Base-by-base conservation (phyloP, 2,113 vertebrate genomes). In the Cinclus mexicanus region DNA sequence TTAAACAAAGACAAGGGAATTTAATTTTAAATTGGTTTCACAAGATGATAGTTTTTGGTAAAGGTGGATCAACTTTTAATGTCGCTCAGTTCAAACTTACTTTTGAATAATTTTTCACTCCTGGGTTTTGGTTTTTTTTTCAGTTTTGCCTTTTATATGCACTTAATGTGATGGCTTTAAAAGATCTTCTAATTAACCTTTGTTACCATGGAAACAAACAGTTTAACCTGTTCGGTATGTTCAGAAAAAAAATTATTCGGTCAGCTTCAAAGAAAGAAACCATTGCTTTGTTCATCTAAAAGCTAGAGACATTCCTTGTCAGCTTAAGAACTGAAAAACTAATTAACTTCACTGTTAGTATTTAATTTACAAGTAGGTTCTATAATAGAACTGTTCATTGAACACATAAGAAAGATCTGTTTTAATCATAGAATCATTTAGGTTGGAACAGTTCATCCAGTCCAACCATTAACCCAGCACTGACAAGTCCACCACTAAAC, bases 121-220 rank as follows among this genome's bases (percentile, higher is more conserved):
- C 53, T 72, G 29, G 2, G 1, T 0, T 46, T 47, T n/a, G n/a
- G n/a, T 44, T 95, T 92, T 91, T 44, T 95, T 92, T 91, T 85
- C 77, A 59, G 52, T 89, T 81, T 97, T 82, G 22, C 41, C 87
- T 92, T 15, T 83, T 95, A 23, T 41, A 83, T 56, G 11, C 12
- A 13, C 68, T 80, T 70, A 56, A 94, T 42, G 21, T 72, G 24
- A 24, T 87, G 33, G 72, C 47, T 93, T 53, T 49, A 89, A 93
- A 77, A 57, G 59, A 67, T 83, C 52, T 94, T 97, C 88, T 7
- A 56, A 95, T 93, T 96, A 97, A 96, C 64, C 53, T 96, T 70
- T 87, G 70, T 96, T 93, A 61, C 61, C 12, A 41, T 59, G 46
- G 86, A 89, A 89, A 90, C 31, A 95, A 94, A 72, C 17, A 52